These are phyloP conservation scores for Dasysyrphus tricinctus DNA, from an alignment of 2,888 invertebrate genomes.

Conservation along the genomic window DNA sequence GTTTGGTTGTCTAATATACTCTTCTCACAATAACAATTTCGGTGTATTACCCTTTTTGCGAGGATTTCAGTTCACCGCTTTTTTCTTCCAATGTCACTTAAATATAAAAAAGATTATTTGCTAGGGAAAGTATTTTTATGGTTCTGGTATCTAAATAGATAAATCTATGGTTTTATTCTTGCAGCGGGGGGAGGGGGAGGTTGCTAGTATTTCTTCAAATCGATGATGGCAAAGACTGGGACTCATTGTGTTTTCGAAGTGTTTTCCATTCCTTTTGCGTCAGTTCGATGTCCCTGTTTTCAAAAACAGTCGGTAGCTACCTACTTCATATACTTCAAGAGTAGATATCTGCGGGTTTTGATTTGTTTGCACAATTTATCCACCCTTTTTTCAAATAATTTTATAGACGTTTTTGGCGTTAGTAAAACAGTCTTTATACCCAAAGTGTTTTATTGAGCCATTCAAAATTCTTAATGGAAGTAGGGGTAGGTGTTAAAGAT, in stretches of 20 bases:
- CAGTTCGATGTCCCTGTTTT: background rate
- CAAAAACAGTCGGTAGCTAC: background rate
- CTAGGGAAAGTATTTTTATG: slow-evolving; percentile 61
- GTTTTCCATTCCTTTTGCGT: background rate
- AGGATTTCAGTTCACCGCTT: slow-evolving; percentile 62
- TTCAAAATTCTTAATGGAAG: slow-evolving; percentile 3
- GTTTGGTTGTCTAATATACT: slow-evolving; percentile 19
- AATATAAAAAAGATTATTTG: slow-evolving; percentile 69
- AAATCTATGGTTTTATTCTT: slow-evolving; percentile 69
- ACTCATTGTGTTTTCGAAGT: slow-evolving; percentile 13
- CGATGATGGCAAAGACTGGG: background rate
- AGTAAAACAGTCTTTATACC: slow-evolving; percentile 14
- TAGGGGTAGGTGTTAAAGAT: slow-evolving; percentile 10
- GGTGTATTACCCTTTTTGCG: slow-evolving; percentile 60
- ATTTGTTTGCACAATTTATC: slow-evolving; percentile 45
- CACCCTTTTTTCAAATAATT: slow-evolving; percentile 33
- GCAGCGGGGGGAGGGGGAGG: background rate
- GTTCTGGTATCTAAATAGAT: slow-evolving; percentile 50
- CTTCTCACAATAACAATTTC: slow-evolving; percentile 34
- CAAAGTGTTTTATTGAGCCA: slow-evolving; percentile 40
- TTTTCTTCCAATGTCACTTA: slow-evolving; percentile 69
- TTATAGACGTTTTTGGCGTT: slow-evolving; percentile 16
- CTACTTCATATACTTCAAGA: slow-evolving; percentile 26
- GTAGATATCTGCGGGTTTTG: slow-evolving; percentile 42
- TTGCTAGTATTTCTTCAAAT: background rate